Base-by-base conservation (phyloP, 1,140 invertebrate genomes). In the Cyclargus thomasi region DNA sequence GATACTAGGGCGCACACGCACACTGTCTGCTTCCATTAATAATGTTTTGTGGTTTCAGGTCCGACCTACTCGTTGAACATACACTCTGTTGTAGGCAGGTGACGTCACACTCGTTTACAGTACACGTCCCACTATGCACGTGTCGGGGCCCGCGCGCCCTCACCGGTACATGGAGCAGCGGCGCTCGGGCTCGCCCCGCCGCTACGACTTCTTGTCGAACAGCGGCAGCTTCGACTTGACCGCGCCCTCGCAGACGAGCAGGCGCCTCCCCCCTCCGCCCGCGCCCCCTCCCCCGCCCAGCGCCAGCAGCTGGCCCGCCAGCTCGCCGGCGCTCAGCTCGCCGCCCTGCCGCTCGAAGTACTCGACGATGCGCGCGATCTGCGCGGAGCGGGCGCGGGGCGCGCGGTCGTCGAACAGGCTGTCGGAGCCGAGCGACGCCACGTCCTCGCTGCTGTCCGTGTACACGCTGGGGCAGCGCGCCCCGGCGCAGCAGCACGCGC, bases 281-380 rank as follows among this genome's bases (percentile, higher is more conserved):
- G 29, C 69, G 65, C 67, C 72, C 83, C 77, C 78, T 64, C 78
- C 78, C 68, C 87, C 72, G 74, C 81, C 70, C 65, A 86, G 79
- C 70, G 84, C 82, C 21, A 67, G 36, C 20, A 64, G 18, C 64
- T 68, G 67, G 0, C 69, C 53, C 23, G 63, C 63, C 16, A 63
- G 63, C 14, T 71, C 65, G 7, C 77, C 76, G 64, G 77, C 89
- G 78, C 75, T 92, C 90, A 89, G 84, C 66, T 86, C 85, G 62
- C 90, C 91, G 18, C 93, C 92, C 88, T 89, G 96, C 16, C 94
- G 91, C 84, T 97, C 96, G 80, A 97, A 97, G 81, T 97, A 97
- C 72, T 97, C 96, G 11, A 97, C 96, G 68, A 97, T 97, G 76
- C 95, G 95, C 53, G 95, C 94, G 63, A 97, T 97, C 91, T 96